A percentile compares a stretch with the other conserved stretches of the same genome.
Evolutionary conservation across 2,113 vertebrate genomes (phyloP).

Genomic region (Eubucco bourcierii): DNA sequence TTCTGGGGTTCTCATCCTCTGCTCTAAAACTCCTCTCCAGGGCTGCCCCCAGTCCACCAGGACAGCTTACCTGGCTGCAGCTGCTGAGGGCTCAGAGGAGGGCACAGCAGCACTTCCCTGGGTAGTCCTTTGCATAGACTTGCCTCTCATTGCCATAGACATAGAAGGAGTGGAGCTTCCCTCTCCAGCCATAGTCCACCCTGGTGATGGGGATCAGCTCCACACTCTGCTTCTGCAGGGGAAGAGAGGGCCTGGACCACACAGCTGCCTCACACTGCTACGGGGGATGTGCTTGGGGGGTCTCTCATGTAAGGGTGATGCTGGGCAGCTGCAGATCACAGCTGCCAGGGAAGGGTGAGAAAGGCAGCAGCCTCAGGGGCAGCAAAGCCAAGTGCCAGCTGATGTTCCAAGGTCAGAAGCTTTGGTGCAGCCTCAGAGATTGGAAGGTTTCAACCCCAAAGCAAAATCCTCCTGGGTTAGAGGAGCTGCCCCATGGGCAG

Average conservation of each 20-base stretch:
- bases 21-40: neutral
- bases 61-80: neutral
- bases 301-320: neutral
- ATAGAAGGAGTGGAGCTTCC: constrained; percentile 70
- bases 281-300: neutral
- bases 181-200: constrained; percentile 76
- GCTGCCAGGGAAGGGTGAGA: neutral
- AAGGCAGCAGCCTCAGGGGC: neutral
- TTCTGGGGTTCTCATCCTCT: too few species aligned
- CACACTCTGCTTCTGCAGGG: constrained; percentile 78
- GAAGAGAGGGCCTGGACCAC: neutral
- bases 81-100: neutral
- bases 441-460: neutral
- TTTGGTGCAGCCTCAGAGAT: neutral
- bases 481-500: neutral
- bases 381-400: neutral
- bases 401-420: neutral
- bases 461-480: neutral
- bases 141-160: constrained; percentile 80
- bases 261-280: neutral
- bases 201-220: constrained; percentile 82
- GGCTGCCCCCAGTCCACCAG: neutral
- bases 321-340: too few species aligned
- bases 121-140: constrained; percentile 76
- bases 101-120: constrained; percentile 76